A percentile compares a stretch with the other conserved stretches of the same genome.
Evolutionary conservation across 2,888 invertebrate genomes (phyloP).

Genomic region (Lepidocyrtoides sp.): DNA sequence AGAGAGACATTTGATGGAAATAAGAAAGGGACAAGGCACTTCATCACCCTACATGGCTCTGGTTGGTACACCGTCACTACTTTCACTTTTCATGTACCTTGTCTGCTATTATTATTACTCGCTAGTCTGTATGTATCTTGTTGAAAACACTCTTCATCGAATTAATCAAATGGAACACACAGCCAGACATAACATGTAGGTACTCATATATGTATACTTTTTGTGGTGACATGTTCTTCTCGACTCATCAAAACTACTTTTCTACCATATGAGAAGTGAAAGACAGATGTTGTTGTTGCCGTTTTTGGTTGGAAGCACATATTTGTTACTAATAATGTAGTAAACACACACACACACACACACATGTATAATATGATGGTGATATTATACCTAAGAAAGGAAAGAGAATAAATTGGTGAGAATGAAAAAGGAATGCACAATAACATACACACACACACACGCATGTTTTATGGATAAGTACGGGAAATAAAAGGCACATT

Average conservation of each 20-base stretch:
- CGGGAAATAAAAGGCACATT: conserved; percentile 6
- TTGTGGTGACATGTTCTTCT: conserved; percentile 12
- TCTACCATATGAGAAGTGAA: background rate
- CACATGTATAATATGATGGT: background rate
- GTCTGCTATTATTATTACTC: background rate
- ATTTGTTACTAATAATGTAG: background rate
- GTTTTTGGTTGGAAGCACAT: background rate
- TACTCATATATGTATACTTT: background rate
- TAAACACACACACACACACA: background rate
- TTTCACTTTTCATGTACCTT: background rate
- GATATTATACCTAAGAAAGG: background rate
- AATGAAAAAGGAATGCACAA: background rate
- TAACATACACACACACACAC: background rate
- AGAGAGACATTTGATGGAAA: conserved; percentile 36
- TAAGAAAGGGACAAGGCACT: conserved; percentile 25
- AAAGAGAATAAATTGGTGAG: background rate
- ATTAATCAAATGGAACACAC: conserved; percentile 31
- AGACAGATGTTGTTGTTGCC: conserved; percentile 40
- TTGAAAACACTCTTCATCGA: conserved; percentile 2
- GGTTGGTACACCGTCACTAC: background rate
- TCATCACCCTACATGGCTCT: background rate
- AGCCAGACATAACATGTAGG: background rate
- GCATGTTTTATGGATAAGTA: conserved; percentile 59
- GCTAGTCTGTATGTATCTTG: conserved; percentile 7
- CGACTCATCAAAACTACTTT: conserved; percentile 9